These are phyloP conservation scores for Apodemia zela DNA, from an alignment of 2,888 invertebrate species.

Conservation along the genomic window DNA sequence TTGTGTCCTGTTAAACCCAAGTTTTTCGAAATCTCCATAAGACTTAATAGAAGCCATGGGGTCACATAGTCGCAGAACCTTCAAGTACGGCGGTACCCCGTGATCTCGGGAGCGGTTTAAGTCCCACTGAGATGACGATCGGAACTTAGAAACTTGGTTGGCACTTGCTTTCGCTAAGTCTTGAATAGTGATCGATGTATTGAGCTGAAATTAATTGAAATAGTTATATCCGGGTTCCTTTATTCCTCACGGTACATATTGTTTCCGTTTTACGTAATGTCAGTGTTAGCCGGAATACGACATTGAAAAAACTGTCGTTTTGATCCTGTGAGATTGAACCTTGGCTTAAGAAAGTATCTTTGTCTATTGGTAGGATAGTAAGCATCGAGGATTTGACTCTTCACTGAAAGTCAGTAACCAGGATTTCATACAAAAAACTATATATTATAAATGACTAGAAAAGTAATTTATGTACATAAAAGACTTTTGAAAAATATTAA, in stretches of 20 bases:
- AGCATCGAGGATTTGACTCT: too few relatives aligned
- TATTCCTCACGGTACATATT: not conserved
- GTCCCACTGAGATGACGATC: slow-evolving; percentile 68
- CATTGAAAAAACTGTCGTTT: too few relatives aligned
- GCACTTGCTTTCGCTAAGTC: slow-evolving; percentile 84
- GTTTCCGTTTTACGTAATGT: too few relatives aligned
- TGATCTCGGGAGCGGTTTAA: slow-evolving; percentile 86
- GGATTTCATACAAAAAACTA: too few relatives aligned
- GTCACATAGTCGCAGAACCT: slow-evolving; percentile 84
- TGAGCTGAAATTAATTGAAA: slow-evolving; percentile 62
- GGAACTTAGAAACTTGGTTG: slow-evolving; percentile 80
- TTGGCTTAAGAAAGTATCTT: too few relatives aligned
- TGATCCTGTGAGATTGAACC: too few relatives aligned
- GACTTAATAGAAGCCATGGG: slow-evolving; percentile 70
- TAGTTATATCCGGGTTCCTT: not conserved
- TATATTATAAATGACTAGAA: too few relatives aligned
- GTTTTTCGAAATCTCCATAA: slow-evolving; percentile 80
- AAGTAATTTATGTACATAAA: too few relatives aligned
- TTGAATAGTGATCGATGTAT: slow-evolving; percentile 80
- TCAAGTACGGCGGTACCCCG: slow-evolving; percentile 87
- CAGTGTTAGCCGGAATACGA: too few relatives aligned
- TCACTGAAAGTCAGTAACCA: too few relatives aligned
- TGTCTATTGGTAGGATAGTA: too few relatives aligned
- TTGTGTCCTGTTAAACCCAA: slow-evolving; percentile 78
- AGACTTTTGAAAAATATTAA: too few relatives aligned